Conservation (phyloP, 2,113 vertebrate species). For the Xenopus borealis region DNA sequence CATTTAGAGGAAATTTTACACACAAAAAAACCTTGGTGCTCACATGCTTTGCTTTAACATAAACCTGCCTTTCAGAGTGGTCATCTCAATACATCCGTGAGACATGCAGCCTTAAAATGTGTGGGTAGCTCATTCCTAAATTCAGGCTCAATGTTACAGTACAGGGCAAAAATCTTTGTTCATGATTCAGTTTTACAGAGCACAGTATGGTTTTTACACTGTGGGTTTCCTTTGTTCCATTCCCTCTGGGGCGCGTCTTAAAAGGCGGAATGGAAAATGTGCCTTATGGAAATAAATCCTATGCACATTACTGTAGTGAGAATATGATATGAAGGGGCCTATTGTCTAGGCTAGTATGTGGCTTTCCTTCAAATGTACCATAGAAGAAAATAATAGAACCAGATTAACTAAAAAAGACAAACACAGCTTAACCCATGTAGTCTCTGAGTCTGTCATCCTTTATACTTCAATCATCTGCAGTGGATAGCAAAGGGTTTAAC, state of each 20-base stretch:
- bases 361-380: conserved; percentile 9
- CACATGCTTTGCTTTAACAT: too few species aligned
- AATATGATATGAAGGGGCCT: conserved; percentile 38
- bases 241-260: conserved; percentile 39
- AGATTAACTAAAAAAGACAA: conserved; percentile 14
- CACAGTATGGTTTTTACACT: conserved; percentile 28
- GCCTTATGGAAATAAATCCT: conserved; percentile 34
- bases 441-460: background rate
- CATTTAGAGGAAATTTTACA: too few species aligned
- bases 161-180: conserved; percentile 21
- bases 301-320: conserved; percentile 26
- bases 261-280: conserved; percentile 43
- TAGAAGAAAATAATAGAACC: conserved; percentile 8
- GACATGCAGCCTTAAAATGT: conserved; percentile 8
- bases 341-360: conserved; percentile 20
- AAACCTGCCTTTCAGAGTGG: background rate
- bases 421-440: conserved; percentile 28
- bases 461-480: background rate
- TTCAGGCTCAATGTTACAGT: conserved; percentile 21
- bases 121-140: conserved; percentile 16
- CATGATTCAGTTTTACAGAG: conserved; percentile 13
- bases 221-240: conserved; percentile 39
- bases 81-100: background rate
- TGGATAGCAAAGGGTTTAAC: conserved; percentile 19
- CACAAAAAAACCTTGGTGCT: too few species aligned